Conservation (phyloP, 2,797 vertebrate species). For the Lepilemur ruficaudatus region DNA sequence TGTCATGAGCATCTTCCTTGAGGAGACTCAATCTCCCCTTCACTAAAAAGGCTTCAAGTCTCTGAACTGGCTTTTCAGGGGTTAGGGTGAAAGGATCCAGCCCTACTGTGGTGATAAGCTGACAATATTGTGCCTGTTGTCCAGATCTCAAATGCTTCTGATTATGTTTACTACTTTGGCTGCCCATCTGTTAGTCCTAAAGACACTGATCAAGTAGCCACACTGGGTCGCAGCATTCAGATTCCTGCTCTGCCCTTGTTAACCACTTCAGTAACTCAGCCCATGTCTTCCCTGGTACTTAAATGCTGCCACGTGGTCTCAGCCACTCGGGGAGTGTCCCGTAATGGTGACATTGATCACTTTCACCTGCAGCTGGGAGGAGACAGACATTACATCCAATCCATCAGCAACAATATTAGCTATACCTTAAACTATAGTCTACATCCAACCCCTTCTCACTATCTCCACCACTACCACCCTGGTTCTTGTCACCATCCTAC, state of each 20-base stretch:
- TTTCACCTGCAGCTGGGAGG: not conserved
- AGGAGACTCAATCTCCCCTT: not conserved
- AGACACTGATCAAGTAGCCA: not conserved
- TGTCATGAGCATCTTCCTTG: not conserved
- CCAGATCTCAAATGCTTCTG: not conserved
- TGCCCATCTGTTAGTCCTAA: not conserved
- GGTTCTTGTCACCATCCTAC: not conserved
- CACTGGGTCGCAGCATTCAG: not conserved
- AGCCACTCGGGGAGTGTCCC: not conserved
- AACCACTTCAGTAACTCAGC: not conserved
- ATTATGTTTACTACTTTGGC: not conserved
- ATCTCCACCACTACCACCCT: not conserved
- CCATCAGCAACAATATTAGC: not conserved
- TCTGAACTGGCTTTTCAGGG: not conserved
- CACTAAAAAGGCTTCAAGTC: not conserved
- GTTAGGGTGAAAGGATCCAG: not conserved
- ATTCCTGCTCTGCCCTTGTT: not conserved
- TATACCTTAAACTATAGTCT: not conserved
- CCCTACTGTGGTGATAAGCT: not conserved
- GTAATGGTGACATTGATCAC: not conserved
- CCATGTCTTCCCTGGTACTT: not conserved
- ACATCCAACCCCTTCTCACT: not conserved
- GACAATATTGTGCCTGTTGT: not conserved
- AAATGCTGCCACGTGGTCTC: not conserved
- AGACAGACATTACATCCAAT: not conserved